Percentiles rank a stretch among this genome's conserved stretches.
phyloP scores from a whole-genome alignment of 2,797 vertebrate genomes.

The Esox masquinongy region DNA sequence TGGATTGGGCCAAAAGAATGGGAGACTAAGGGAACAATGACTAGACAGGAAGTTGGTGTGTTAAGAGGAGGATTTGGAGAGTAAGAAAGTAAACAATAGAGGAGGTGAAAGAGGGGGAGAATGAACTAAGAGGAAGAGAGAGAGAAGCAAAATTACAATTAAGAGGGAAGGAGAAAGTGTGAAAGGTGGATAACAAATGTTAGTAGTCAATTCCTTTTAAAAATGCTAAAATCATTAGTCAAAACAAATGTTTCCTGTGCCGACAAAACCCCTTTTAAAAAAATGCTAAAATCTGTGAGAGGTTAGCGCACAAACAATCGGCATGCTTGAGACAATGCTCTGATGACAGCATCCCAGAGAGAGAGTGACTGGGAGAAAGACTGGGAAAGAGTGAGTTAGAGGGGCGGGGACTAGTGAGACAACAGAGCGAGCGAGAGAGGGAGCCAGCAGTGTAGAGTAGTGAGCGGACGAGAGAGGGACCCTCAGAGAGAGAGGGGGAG shows the following conservation, averaged over 20 bases:
- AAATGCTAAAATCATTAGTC: too few relatives aligned
- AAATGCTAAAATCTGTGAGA: neutral
- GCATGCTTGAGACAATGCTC: conserved; percentile 78
- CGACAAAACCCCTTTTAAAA: too few relatives aligned
- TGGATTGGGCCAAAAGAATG: neutral
- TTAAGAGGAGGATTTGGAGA: neutral
- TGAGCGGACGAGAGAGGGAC: conserved; percentile 59
- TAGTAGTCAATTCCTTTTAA: too few relatives aligned
- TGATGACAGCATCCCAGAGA: conserved; percentile 73
- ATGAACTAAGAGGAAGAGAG: neutral
- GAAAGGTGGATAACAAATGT: neutral
- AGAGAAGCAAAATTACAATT: neutral
- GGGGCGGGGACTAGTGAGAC: conserved; percentile 48
- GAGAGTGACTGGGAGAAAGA: conserved; percentile 59
- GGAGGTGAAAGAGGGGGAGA: neutral
- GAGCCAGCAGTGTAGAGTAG: conserved; percentile 59
- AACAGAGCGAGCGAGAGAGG: conserved; percentile 52
- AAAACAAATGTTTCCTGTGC: too few relatives aligned
- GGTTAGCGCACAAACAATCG: conserved; percentile 69
- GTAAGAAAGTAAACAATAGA: neutral
- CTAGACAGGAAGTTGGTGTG: neutral
- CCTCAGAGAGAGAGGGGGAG: conserved; percentile 43
- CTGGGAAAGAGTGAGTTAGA: conserved; percentile 25
- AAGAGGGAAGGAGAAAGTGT: neutral
- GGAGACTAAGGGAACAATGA: conserved; percentile 1